Base-by-base conservation (phyloP, 1,140 invertebrate genomes). In the Goniozus legneri region DNA sequence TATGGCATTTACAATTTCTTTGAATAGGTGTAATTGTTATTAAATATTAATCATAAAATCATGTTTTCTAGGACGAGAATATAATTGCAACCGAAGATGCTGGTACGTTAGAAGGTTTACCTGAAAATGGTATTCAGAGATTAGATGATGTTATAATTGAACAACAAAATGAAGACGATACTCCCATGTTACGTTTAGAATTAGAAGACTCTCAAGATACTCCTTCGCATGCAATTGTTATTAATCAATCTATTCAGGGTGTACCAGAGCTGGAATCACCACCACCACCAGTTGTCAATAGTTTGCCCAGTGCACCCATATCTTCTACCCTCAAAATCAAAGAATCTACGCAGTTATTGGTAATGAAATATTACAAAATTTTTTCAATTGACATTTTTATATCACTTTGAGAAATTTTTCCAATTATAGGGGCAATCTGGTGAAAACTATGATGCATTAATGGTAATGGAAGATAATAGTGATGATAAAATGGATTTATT, bases 211-310 rank as follows among this genome's bases (percentile, higher is more conserved):
- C 54, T 6, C 44, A 49, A 22, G 62, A 63, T 3, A 32, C 51
- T 0, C 21, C 30, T 43, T 22, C 55, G 24, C 39, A 56, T 16
- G 52, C 52, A 35, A 39, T 53, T 0, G 46, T 16, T 14, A 47
- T 52, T 2, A 48, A 48, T 18, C 52, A 54, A 30, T 52, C 56
- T 14, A 38, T 42, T 34, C 50, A 66, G 36, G 52, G 24, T 40
- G 61, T 71, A 20, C 66, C 67, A 31, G 69, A 70, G 46, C 44
- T 70, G 32, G 69, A 70, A 38, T 56, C 62, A n/a, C 54, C 67
- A 14, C 58, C 56, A 12, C 60, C 64, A n/a, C 60, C 62, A 20
- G 51, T 59, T 42, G 65, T 69, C 37, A 59, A 31, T 39, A 53
- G 36, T 30, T 35, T 56, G 10, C 39, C 51, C 34, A 45, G 44